A percentile compares a stretch with the other conserved stretches of the same genome.
phyloP scores from a whole-genome alignment of 2,113 vertebrate species.

The Brachyhypopomus occidentalis region DNA sequence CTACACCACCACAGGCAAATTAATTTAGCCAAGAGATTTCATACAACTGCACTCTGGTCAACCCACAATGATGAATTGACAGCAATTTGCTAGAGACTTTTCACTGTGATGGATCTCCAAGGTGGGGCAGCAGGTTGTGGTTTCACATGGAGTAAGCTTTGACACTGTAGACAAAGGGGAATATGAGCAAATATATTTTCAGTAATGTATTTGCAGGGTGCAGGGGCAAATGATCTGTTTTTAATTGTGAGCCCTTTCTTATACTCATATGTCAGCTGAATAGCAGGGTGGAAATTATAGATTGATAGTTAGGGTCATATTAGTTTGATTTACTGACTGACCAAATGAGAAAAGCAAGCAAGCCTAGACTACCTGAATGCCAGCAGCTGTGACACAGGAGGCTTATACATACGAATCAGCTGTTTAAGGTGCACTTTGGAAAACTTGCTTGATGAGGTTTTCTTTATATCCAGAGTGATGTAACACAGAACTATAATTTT shows the following conservation, averaged over 20 bases:
- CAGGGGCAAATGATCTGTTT: no score
- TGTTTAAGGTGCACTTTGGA: background rate
- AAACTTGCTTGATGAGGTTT: background rate
- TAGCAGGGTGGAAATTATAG: no score
- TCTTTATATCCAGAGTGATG: background rate
- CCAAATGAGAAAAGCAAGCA: slow-evolving; percentile 1
- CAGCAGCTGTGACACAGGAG: background rate
- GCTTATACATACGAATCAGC: background rate
- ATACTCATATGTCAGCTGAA: no score
- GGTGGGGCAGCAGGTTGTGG: background rate
- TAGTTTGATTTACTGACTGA: slow-evolving; percentile 22
- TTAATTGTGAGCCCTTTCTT: no score
- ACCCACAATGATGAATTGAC: slow-evolving; percentile 43
- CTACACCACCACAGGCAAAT: slow-evolving; percentile 38
- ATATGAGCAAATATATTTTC: slow-evolving; percentile 29
- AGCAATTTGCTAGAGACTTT: slow-evolving; percentile 29
- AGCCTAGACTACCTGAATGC: background rate
- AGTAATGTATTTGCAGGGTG: no score
- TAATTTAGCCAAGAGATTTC: slow-evolving; percentile 47
- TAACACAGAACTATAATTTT: no score
- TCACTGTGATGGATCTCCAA: slow-evolving; percentile 19
- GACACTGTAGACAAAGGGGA: slow-evolving; percentile 18
- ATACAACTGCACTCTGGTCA: slow-evolving; percentile 39
- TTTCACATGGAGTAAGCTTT: slow-evolving; percentile 31
- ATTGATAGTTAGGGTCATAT: background rate